phyloP scores from a whole-genome alignment of 2,888 invertebrate genomes.

The Pyralis farinalis region DNA sequence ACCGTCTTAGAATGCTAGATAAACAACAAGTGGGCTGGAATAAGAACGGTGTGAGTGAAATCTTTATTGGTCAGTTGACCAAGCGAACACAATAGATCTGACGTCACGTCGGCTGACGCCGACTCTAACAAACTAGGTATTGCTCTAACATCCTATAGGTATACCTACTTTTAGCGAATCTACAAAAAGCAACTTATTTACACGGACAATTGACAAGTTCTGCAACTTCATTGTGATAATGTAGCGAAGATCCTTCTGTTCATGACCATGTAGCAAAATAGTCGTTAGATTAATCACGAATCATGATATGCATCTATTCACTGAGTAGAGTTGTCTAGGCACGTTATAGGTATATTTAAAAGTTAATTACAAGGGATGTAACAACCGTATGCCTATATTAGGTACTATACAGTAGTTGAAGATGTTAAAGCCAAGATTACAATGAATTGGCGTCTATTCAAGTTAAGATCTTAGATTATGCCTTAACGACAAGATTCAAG shows the following conservation, averaged over 20 bases:
- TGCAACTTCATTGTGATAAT: neutral
- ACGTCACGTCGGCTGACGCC: constrained; percentile 45
- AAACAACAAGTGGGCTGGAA: constrained; percentile 21
- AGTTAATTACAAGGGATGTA: no score
- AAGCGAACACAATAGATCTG: constrained; percentile 58
- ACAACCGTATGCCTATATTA: no score
- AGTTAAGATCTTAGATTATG: no score
- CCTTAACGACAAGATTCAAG: no score
- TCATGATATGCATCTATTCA: neutral
- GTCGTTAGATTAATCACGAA: constrained; percentile 7
- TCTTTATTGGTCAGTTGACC: constrained; percentile 49
- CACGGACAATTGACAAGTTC: constrained; percentile 13
- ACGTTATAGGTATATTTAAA: no score
- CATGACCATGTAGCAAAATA: constrained; percentile 5
- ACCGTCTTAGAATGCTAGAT: constrained; percentile 22
- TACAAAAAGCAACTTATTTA: constrained; percentile 28
- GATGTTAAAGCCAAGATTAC: no score
- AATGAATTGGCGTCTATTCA: no score
- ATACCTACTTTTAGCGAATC: constrained; percentile 12
- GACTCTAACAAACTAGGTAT: constrained; percentile 27
- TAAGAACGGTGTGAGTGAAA: constrained; percentile 46
- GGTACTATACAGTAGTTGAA: no score
- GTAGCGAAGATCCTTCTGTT: neutral
- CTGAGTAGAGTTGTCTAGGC: no score
- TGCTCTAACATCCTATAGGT: constrained; percentile 31